A percentile compares a stretch with the other conserved stretches of the same genome.
Evolutionary conservation across 2,797 vertebrate species (phyloP).

Genomic region (Enteromius radiatus): DNA sequence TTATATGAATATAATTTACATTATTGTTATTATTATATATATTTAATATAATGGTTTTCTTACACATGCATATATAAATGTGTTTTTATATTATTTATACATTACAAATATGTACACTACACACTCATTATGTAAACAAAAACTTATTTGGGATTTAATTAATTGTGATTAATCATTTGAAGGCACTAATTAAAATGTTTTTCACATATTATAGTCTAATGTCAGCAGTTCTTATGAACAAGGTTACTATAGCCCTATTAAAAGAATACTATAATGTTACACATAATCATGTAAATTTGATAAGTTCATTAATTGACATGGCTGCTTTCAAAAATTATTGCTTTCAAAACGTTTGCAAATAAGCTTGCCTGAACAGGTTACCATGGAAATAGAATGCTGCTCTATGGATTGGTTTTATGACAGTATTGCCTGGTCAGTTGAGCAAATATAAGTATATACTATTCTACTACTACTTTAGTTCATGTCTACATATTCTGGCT

Average conservation of each 20-base stretch:
- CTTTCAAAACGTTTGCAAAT: not conserved
- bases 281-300: not conserved
- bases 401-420: not conserved
- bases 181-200: not conserved
- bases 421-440: not conserved
- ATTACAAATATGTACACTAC: not conserved
- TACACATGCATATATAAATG: too few relatives aligned
- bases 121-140: not conserved
- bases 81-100: not conserved
- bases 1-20: too few relatives aligned
- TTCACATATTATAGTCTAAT: not conserved
- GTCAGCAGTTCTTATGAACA: not conserved
- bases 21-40: too few relatives aligned
- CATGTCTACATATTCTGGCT: not conserved
- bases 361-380: not conserved
- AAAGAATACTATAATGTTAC: not conserved
- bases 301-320: not conserved
- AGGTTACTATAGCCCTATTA: not conserved
- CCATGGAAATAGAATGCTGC: not conserved
- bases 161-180: not conserved
- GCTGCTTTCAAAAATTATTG: fast-evolving
- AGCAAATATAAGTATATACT: not conserved
- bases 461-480: not conserved
- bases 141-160: not conserved
- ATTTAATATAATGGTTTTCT: too few relatives aligned